Evolutionary conservation across 2,113 vertebrate species (phyloP).

Genomic region (Aix galericulata): DNA sequence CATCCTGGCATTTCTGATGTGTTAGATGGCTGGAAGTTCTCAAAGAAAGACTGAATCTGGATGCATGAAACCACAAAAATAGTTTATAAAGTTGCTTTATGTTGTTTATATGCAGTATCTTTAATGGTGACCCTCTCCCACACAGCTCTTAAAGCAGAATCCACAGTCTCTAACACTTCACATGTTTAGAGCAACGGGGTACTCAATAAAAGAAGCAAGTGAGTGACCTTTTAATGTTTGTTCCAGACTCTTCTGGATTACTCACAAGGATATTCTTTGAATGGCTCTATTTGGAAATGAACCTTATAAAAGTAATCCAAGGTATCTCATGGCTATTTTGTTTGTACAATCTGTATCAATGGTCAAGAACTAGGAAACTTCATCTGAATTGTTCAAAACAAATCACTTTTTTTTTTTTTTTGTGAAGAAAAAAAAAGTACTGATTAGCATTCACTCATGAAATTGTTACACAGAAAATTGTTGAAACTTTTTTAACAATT

Average conservation of each 20-base stretch:
- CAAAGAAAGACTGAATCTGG: not conserved
- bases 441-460: not conserved
- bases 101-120: not conserved
- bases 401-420: not conserved
- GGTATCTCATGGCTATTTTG: not conserved
- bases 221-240: not conserved
- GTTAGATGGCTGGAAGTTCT: not conserved
- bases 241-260: not conserved
- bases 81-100: not conserved
- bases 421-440: not conserved
- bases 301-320: not conserved
- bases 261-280: not conserved
- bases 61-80: not conserved
- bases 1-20: not conserved
- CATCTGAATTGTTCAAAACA: not conserved
- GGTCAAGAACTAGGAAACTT: not conserved
- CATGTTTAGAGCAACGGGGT: not conserved
- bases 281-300: not conserved
- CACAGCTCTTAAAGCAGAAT: not conserved
- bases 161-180: not conserved
- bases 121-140: not conserved
- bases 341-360: not conserved
- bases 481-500: accelerated
- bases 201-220: not conserved
- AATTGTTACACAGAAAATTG: too few relatives aligned